These are phyloP conservation scores for Chelonus insularis DNA, from an alignment of 1,140 invertebrate species.

Conservation along the genomic window DNA sequence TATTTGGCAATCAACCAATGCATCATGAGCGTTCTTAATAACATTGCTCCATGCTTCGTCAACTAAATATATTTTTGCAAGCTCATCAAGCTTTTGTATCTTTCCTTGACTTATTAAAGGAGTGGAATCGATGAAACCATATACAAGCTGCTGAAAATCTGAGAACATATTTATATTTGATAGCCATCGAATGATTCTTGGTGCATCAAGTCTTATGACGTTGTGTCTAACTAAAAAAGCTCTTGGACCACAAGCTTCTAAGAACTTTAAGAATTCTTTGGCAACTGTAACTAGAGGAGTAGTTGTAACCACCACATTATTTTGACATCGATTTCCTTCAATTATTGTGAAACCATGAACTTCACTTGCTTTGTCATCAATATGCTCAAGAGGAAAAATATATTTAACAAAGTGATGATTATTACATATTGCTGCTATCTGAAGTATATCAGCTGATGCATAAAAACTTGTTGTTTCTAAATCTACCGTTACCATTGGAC, in stretches of 20 bases:
- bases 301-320: neutral
- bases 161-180: neutral
- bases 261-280: slow-evolving; percentile 9
- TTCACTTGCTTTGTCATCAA: slow-evolving; percentile 6
- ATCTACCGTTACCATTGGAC: slow-evolving; percentile 5
- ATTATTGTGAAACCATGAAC: neutral
- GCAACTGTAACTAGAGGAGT: slow-evolving; percentile 2
- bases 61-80: slow-evolving; percentile 10
- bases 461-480: slow-evolving; percentile 16
- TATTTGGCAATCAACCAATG: slow-evolving; percentile 13
- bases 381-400: slow-evolving; percentile 13
- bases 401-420: slow-evolving; percentile 6
- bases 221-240: slow-evolving; percentile 14
- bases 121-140: slow-evolving; percentile 8
- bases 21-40: slow-evolving; percentile 14
- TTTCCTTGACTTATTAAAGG: slow-evolving; percentile 12
- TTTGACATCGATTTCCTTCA: slow-evolving; percentile 1
- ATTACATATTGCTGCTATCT: slow-evolving; percentile 15
- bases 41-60: slow-evolving; percentile 5
- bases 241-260: slow-evolving; percentile 14
- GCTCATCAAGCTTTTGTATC: slow-evolving; percentile 11
- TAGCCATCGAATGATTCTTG: slow-evolving; percentile 8
- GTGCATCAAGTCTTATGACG: slow-evolving; percentile 9
- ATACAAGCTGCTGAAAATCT: neutral
- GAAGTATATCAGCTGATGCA: slow-evolving; percentile 10